These are phyloP conservation scores for Gobio occitaniae DNA, from an alignment of 2,797 vertebrate genomes.

Conservation along the genomic window DNA sequence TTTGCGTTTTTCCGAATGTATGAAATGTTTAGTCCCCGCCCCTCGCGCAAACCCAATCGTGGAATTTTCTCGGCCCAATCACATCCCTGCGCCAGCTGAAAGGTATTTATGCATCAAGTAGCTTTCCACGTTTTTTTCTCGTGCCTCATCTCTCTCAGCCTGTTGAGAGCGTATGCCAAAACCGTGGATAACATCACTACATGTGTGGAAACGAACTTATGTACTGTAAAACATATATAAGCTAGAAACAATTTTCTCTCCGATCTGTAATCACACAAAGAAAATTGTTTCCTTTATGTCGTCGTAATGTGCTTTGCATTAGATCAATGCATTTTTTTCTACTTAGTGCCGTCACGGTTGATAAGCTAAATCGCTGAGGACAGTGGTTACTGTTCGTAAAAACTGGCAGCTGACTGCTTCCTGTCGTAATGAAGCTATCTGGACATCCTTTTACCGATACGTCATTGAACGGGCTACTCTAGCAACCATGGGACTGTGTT, in stretches of 20 bases:
- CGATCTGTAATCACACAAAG: constrained; percentile 43
- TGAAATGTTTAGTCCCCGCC: neutral
- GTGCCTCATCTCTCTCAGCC: constrained; percentile 53
- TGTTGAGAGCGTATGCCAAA: constrained; percentile 57
- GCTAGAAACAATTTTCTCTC: constrained; percentile 56
- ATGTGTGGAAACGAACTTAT: constrained; percentile 38
- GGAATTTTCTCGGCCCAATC: constrained; percentile 40
- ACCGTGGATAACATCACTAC: constrained; percentile 50
- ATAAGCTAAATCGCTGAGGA: constrained; percentile 58
- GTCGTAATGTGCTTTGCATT: constrained; percentile 50
- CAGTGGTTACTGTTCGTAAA: constrained; percentile 55
- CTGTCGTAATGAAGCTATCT: constrained; percentile 76
- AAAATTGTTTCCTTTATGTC: constrained; percentile 45
- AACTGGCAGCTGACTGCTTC: constrained; percentile 73
- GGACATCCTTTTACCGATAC: constrained; percentile 50
- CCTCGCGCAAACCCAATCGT: neutral
- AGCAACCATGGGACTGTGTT: constrained; percentile 30
- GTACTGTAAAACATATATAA: constrained; percentile 65
- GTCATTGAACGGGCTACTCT: constrained; percentile 40
- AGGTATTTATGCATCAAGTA: constrained; percentile 40
- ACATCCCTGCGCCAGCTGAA: constrained; percentile 53
- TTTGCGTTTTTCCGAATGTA: neutral
- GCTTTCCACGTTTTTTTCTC: constrained; percentile 29
- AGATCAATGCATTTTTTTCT: constrained; percentile 56
- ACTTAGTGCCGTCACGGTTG: constrained; percentile 52